Evolutionary conservation across 2,113 vertebrate species (phyloP), one percentile per base, ranked within the genome.

Genomic region (Pachypanchax playfairii): DNA sequence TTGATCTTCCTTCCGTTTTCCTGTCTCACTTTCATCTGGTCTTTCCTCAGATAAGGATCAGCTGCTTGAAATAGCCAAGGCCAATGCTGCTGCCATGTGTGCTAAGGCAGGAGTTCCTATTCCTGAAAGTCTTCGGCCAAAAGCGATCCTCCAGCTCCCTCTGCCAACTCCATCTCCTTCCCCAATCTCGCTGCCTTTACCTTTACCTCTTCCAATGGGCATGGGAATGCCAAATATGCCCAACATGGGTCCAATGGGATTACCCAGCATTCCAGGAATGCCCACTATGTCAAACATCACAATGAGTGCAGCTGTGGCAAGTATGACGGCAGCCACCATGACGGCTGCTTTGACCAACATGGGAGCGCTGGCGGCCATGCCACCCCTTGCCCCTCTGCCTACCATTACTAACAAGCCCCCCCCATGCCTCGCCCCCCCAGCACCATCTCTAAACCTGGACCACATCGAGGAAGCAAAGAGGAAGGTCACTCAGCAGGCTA

Each of bases 11-110:
- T 14, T 53, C 17, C 42, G 3, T 24, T 15, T 21, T 10, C 31
- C 13, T 31, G 15, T 51, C 6, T 31, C 20, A 43, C 24, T 38
- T 51, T 56, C 18, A 1, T 36, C 3, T 6, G 4, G 11, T 2
- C 3, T 63, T 60, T 69, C 10, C 81, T 44, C 85, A 99, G 97
- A 99, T 88, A 99, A 99, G 83, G 97, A 97, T 80, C 97, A 99
- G 69, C 91, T 99, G 46, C 93, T 99, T 74, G 97, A 99, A 92
- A 99, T 99, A 81, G 97, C 97, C 69, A 98, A 98, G 91, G 97
- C 97, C 80, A 99, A 99, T 64, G 97, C 97, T 55, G 97, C 97
- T 10, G 97, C 97, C 83, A 98, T 99, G 98, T 98, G 97, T 87
- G 96, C 95, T 18, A 99, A 99, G 90, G 97, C 97, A 11, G 96